These are phyloP conservation scores for Tenebrosternarchus preto DNA, from an alignment of 2,113 vertebrate genomes.

Conservation along the genomic window DNA sequence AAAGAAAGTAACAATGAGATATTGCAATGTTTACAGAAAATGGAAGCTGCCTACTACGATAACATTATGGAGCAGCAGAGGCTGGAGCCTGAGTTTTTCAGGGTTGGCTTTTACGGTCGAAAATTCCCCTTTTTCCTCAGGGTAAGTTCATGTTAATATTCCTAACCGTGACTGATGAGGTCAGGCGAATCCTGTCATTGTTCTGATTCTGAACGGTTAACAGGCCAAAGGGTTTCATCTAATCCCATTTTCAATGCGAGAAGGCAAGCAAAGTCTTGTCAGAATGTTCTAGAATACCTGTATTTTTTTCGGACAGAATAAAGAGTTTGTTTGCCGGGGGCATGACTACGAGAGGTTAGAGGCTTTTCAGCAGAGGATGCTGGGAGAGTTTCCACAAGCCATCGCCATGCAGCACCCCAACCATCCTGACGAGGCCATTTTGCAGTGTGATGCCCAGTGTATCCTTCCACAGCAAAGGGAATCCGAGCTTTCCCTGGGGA, in stretches of 20 bases:
- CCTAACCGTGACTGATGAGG: slow-evolving; percentile 10
- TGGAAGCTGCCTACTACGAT: slow-evolving; percentile 97
- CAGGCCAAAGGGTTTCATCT: background rate
- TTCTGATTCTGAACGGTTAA: background rate
- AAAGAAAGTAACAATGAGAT: background rate
- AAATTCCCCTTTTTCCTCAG: slow-evolving; percentile 98
- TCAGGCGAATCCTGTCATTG: slow-evolving; percentile 4
- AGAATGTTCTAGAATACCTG: background rate
- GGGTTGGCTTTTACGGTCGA: slow-evolving; percentile 95
- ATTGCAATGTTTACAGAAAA: slow-evolving; percentile 80
- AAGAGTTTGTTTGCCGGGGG: slow-evolving; percentile 96
- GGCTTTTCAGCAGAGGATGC: slow-evolving; percentile 98
- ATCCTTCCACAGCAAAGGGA: slow-evolving; percentile 77
- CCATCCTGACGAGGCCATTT: slow-evolving; percentile 90
- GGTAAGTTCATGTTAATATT: slow-evolving; percentile 74
- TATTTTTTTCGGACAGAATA: slow-evolving; percentile 78
- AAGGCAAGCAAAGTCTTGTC: slow-evolving; percentile 2
- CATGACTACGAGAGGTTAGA: slow-evolving; percentile 96
- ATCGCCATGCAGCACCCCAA: slow-evolving; percentile 99
- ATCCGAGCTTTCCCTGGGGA: too few relatives aligned
- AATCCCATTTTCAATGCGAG: slow-evolving; percentile 18
- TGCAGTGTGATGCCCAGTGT: slow-evolving; percentile 97
- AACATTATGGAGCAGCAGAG: slow-evolving; percentile 98
- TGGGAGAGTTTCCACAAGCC: slow-evolving; percentile 97
- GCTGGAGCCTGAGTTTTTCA: slow-evolving; percentile 95